These are phyloP conservation scores for Coronaproctus castanopsis DNA, from an alignment of 2,888 invertebrate species.

Conservation along the genomic window DNA sequence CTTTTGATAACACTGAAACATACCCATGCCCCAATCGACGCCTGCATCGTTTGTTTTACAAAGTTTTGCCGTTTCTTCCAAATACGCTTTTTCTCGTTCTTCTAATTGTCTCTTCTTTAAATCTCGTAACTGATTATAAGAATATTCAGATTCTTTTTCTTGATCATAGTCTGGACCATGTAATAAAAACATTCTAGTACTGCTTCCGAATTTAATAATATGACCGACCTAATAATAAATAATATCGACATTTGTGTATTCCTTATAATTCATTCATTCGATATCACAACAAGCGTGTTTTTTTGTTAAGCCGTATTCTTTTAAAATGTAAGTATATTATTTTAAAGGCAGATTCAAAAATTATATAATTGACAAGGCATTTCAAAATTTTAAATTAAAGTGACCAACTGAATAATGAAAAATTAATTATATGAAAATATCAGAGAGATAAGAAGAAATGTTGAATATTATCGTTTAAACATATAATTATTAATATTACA, in stretches of 20 bases:
- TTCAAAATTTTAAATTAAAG: too few species aligned
- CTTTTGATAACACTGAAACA: constrained; percentile 22
- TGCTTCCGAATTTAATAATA: constrained; percentile 78
- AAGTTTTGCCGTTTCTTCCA: constrained; percentile 19
- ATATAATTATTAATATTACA: too few species aligned
- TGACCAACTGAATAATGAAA: too few species aligned
- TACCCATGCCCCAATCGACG: constrained; percentile 80
- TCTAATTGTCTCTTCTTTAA: constrained; percentile 18
- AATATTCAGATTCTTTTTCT: constrained; percentile 64
- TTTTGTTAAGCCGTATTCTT: too few species aligned
- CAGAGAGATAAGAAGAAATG: too few species aligned
- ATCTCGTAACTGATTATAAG: constrained; percentile 51
- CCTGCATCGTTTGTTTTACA: constrained; percentile 17
- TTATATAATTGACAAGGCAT: too few species aligned
- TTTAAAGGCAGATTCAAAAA: too few species aligned
- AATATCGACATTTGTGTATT: background rate
- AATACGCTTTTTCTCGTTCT: constrained; percentile 15
- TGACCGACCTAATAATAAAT: constrained; percentile 48
- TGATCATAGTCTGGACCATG: constrained; percentile 69
- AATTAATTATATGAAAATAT: too few species aligned
- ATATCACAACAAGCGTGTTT: constrained; percentile 6
- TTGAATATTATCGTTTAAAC: too few species aligned
- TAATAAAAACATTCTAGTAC: constrained; percentile 59
- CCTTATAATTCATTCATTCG: background rate
- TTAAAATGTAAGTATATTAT: background rate